phyloP scores from a whole-genome alignment of 2,888 invertebrate genomes.

The Lapara coniferarum region DNA sequence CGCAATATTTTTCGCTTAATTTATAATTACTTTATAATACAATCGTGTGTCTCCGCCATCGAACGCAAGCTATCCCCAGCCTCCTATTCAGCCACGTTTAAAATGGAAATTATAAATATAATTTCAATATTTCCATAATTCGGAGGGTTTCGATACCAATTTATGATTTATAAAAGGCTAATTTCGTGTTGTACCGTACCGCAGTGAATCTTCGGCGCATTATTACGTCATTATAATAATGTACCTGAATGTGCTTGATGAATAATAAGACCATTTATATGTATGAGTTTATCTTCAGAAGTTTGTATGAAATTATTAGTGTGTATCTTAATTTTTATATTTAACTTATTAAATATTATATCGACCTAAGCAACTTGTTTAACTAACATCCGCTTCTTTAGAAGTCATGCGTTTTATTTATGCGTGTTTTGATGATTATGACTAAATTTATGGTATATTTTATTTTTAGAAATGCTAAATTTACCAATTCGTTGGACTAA shows the following conservation, averaged over 20 bases:
- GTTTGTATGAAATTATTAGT: slow-evolving; percentile 21
- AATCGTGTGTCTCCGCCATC: background rate
- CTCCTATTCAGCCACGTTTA: slow-evolving; percentile 4
- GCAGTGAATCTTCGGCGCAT: slow-evolving; percentile 61
- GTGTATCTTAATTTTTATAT: slow-evolving; percentile 20
- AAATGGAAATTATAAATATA: slow-evolving; percentile 28
- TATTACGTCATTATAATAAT: slow-evolving; percentile 78
- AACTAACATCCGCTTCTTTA: slow-evolving; percentile 21
- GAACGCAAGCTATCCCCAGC: background rate
- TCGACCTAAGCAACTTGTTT: slow-evolving; percentile 20
- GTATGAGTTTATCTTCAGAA: slow-evolving; percentile 48
- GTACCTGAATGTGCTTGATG: slow-evolving; percentile 63
- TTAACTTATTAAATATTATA: slow-evolving; percentile 27
- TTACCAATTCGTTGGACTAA: background rate
- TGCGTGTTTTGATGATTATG: slow-evolving; percentile 22
- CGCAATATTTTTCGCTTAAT: no score
- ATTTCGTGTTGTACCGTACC: slow-evolving; percentile 57
- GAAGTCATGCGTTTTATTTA: slow-evolving; percentile 28
- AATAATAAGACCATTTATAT: slow-evolving; percentile 64
- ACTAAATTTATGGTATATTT: background rate
- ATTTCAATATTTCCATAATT: slow-evolving; percentile 37
- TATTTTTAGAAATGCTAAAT: background rate
- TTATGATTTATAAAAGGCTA: slow-evolving; percentile 42
- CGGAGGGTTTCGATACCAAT: slow-evolving; percentile 42
- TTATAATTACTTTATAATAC: background rate